Percentiles rank a stretch among this genome's conserved stretches.
Evolutionary conservation across 2,888 invertebrate species (phyloP).

Genomic region (Cerastis rubricosa): DNA sequence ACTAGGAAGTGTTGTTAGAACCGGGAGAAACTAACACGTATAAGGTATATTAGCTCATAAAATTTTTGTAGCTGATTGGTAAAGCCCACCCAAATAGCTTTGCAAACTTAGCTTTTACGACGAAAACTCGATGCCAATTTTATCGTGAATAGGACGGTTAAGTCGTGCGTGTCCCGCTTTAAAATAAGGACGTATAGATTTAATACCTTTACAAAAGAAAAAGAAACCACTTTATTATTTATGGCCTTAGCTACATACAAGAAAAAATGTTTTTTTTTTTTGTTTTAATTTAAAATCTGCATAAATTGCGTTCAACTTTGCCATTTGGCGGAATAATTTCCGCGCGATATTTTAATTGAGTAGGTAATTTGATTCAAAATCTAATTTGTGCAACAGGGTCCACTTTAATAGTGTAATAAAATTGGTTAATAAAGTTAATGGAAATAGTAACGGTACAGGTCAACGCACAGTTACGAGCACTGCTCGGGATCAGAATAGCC

Average conservation of each 20-base stretch:
- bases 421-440: slow-evolving; percentile 40
- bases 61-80: slow-evolving; percentile 56
- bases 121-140: slow-evolving; percentile 27
- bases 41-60: slow-evolving; percentile 48
- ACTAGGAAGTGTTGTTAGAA: slow-evolving; percentile 47
- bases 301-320: slow-evolving; percentile 54
- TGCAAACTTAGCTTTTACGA: slow-evolving; percentile 61
- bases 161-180: slow-evolving; percentile 14
- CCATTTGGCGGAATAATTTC: slow-evolving; percentile 52
- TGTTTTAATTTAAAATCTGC: slow-evolving; percentile 19
- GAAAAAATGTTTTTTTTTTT: neutral
- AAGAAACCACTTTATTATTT: slow-evolving; percentile 22
- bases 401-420: slow-evolving; percentile 46
- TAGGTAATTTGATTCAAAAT: slow-evolving; percentile 41
- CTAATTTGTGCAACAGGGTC: slow-evolving; percentile 40
- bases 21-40: slow-evolving; percentile 42
- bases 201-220: slow-evolving; percentile 3
- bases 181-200: slow-evolving; percentile 20
- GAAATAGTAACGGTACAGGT: slow-evolving; percentile 14
- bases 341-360: slow-evolving; percentile 31
- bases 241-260: neutral
- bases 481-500: neutral
- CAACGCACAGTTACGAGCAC: neutral
- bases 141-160: slow-evolving; percentile 30
- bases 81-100: slow-evolving; percentile 42